Base-by-base conservation (phyloP, 2,888 invertebrate genomes). In the Scelioninae gen. 2 region DNA sequence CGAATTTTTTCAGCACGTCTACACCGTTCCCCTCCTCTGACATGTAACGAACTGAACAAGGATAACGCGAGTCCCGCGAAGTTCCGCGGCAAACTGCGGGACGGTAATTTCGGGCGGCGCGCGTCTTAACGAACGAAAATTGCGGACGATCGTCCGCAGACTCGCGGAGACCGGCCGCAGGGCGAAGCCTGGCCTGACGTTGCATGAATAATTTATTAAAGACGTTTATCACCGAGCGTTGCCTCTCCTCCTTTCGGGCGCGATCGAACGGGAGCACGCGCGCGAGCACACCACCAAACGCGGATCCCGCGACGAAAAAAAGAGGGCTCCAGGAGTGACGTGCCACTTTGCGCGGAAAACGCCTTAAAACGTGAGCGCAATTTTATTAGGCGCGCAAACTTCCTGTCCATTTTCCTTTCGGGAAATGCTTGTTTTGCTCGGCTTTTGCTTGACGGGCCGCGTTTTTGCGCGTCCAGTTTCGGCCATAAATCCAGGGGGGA, bases 191-290 rank as follows among this genome's bases (percentile, higher is more conserved):
- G 69, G 75, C 73, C 75, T 75, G 70, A 75, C 73, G 73, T 75
- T 75, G 75, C 69, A 78, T 79, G 77, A 79, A 78, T 79, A 78
- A 79, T 79, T 79, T 79, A 79, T 78, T 77, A 76, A 78, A 77
- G 76, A 73, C 77, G 77, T 78, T 78, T 78, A 78, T 79, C 79
- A 77, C 75, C 73, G 68, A 76, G 74, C 65, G 76, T 72, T 76
- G 70, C 69, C 61, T 70, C 75, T 78, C 53, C 72, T 70, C 74
- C 74, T 73, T 69, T 35, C 15, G 68, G 76, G 76, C 69, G 71
- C 76, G 73, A 75, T 77, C 76, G 76, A 77, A 75, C 71, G 71
- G 73, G 25, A 25, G 25, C 3, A 25, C n/a, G n/a, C n/a, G n/a
- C 5, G 22, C 22, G 22, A 5, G 22, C 5, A 22, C 5, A 22